Percentiles rank a stretch among this genome's conserved stretches.
Conservation (phyloP, 2,113 vertebrate genomes). For the Alosa alosa region DNA sequence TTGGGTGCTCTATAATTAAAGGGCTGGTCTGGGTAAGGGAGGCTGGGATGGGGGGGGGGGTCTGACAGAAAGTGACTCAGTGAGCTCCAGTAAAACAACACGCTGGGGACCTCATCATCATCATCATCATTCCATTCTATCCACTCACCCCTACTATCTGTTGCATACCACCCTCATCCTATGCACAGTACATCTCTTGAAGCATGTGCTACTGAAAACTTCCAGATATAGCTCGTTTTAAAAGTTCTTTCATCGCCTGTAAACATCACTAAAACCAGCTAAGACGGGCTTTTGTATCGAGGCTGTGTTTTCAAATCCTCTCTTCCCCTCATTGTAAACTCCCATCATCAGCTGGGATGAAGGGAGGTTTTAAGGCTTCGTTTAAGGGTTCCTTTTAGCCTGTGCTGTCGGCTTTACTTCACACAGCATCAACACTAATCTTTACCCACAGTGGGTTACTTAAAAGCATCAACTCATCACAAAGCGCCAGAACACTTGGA, state of each 20-base stretch:
- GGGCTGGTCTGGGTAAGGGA: not conserved
- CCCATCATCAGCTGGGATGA: not conserved
- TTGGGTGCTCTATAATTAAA: not conserved
- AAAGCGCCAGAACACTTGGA: not conserved
- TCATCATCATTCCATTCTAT: not conserved
- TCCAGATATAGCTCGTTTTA: not conserved
- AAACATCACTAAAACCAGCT: not conserved
- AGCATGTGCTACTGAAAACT: too few relatives aligned
- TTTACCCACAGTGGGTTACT: not conserved
- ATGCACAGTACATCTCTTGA: not conserved
- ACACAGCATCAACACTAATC: not conserved
- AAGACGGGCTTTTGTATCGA: not conserved
- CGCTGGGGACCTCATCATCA: not conserved
- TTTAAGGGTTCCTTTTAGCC: not conserved
- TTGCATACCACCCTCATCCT: not conserved
- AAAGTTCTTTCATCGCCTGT: not conserved
- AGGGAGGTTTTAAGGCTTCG: not conserved
- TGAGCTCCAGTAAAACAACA: not conserved
- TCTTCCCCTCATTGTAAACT: not conserved
- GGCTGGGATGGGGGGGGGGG: not conserved
- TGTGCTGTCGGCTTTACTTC: not conserved
- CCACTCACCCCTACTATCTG: not conserved
- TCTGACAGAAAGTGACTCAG: not conserved
- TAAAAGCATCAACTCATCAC: not conserved
- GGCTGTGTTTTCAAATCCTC: not conserved